Base-by-base conservation (phyloP, 2,113 vertebrate genomes). In the Numida meleagris region DNA sequence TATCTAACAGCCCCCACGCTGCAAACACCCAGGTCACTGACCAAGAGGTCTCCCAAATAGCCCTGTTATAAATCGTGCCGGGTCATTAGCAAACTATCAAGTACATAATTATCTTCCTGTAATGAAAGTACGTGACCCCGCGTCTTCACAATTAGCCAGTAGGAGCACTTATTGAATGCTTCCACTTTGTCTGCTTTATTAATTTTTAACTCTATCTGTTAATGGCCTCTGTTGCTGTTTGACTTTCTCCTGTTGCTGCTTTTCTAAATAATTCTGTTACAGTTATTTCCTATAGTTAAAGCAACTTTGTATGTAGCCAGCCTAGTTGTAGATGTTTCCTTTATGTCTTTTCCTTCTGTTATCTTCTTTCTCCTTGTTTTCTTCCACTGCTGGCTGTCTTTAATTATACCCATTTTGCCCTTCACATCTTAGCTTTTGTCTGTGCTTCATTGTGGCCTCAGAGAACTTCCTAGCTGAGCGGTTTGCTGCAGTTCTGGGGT, bases 131-230 rank as follows among this genome's bases (percentile, higher is more conserved):
- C 5, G 0, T 71, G 73, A 88, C 80, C 65, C 74, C 83, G 34
- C 86, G 88, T 90, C 88, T 93, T 93, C 70, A 89, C 82, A 86
- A 18, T 90, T 77, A 86, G 59, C 90, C 81, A 82, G 27, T 3
- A 70, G 50, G 71, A 96, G 61, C 94, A 92, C 65, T 95, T 93
- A 94, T 27, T 94, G 92, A 93, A 96, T 86, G 86, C 61, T 93
- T 95, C 92, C 88, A 91, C 63, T 90, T 80, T 0, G 27, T 74
- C 71, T 94, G 76, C 94, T 83, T 83, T 80, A 96, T 96, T 95
- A 88, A 86, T 94, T 90, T 95, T 93, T 96, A 94, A 95, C 72
- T 96, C 66, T 65, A 1, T 93, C 80, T 95, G 43, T 76, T 93
- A 89, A 57, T 66, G 88, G 58, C 17, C 51, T 83, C 50, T 91